phyloP scores from a whole-genome alignment of 1,140 invertebrate species.

The Hestina assimilis region DNA sequence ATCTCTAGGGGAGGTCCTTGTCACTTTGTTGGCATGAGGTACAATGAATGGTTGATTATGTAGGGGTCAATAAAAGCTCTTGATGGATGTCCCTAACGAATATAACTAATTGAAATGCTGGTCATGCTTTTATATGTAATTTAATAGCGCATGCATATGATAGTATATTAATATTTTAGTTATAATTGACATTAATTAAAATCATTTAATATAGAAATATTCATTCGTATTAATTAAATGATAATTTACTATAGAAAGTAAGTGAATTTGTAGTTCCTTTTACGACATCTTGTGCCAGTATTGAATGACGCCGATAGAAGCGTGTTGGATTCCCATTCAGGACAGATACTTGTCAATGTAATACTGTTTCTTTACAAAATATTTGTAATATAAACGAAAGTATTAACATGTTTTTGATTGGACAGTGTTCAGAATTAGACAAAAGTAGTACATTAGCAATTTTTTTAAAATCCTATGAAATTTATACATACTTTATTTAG shows the following conservation, averaged over 20 bases:
- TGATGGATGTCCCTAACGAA: slow-evolving; percentile 23
- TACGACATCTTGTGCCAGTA: too few relatives aligned
- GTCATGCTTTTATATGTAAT: slow-evolving; percentile 9
- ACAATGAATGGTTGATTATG: slow-evolving; percentile 28
- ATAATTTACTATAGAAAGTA: too few relatives aligned
- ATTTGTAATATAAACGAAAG: background rate
- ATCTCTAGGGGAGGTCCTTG: slow-evolving; percentile 44
- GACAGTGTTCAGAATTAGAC: too few relatives aligned
- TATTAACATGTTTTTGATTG: background rate
- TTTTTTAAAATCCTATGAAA: too few relatives aligned
- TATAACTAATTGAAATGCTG: slow-evolving; percentile 25
- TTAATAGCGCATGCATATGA: background rate
- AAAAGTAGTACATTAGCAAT: too few relatives aligned
- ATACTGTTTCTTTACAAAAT: background rate
- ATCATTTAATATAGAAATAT: background rate
- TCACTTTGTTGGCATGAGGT: slow-evolving; percentile 28
- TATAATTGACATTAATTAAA: background rate
- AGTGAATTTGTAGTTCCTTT: too few relatives aligned
- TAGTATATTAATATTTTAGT: background rate
- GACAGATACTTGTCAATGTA: too few relatives aligned
- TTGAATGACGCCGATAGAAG: too few relatives aligned
- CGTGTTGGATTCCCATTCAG: too few relatives aligned
- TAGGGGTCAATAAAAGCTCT: slow-evolving; percentile 31
- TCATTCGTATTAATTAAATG: too few relatives aligned
- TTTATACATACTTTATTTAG: too few relatives aligned